phyloP scores from a whole-genome alignment of 2,797 vertebrate genomes.

The Falco cherrug region DNA sequence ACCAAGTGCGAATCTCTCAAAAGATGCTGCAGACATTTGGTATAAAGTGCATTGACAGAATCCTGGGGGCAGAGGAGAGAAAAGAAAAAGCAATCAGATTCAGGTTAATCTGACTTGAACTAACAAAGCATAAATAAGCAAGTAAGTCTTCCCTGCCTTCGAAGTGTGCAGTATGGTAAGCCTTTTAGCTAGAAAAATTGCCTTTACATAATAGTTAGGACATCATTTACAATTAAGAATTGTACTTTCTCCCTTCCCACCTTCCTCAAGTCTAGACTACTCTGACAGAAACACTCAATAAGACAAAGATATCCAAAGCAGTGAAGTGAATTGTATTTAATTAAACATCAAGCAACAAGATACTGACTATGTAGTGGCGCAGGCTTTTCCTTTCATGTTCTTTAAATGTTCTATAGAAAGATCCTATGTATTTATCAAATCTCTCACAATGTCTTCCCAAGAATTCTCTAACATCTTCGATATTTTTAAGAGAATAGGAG shows the following conservation, averaged over 20 bases:
- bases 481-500: constrained; percentile 85
- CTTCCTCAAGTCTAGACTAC: neutral
- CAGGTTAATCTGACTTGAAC: neutral
- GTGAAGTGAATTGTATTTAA: neutral
- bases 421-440: constrained; percentile 87
- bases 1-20: constrained; percentile 93
- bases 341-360: neutral
- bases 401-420: constrained; percentile 86
- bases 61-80: constrained; percentile 77
- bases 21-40: constrained; percentile 95
- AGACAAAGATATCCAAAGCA: neutral
- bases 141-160: neutral
- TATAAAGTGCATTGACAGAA: constrained; percentile 90
- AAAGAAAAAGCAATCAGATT: neutral
- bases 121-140: neutral
- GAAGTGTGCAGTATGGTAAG: neutral
- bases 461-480: constrained; percentile 90
- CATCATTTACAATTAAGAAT: neutral
- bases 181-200: neutral
- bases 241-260: neutral
- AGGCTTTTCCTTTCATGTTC: constrained; percentile 92
- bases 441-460: constrained; percentile 88
- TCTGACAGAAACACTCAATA: neutral
- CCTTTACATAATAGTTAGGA: neutral
- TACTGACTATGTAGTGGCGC: constrained; percentile 91